Evolutionary conservation across 2,797 vertebrate species (phyloP).

Genomic region (Galagoides demidoff): DNA sequence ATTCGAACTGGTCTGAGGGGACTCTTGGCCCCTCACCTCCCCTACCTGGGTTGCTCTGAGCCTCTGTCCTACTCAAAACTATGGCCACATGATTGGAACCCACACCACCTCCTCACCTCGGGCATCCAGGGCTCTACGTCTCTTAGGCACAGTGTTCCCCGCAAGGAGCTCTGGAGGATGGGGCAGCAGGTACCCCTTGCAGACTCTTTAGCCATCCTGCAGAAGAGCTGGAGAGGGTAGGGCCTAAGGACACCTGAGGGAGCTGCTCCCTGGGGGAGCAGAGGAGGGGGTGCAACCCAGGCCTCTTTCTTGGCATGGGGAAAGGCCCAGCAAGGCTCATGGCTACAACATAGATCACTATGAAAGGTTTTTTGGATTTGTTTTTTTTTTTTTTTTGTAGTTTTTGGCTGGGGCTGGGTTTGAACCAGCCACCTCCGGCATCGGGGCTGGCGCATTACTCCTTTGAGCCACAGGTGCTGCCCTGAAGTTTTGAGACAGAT

Average conservation of each 20-base stretch:
- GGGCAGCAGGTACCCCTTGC: constrained; percentile 41
- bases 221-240: constrained; percentile 59
- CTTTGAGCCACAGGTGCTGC: too few species aligned
- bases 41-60: background rate
- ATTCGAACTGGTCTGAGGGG: too few species aligned
- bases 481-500: too few species aligned
- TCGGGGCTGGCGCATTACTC: too few species aligned
- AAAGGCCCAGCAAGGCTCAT: background rate
- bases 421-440: too few species aligned
- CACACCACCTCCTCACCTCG: constrained; percentile 38
- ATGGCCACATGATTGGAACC: background rate
- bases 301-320: background rate
- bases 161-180: constrained; percentile 65
- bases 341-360: background rate
- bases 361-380: too few species aligned
- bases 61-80: background rate
- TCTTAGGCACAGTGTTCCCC: constrained; percentile 55
- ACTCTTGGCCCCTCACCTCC: background rate
- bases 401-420: too few species aligned
- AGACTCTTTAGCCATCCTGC: constrained; percentile 37
- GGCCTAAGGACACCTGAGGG: background rate
- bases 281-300: background rate
- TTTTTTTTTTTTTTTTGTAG: too few species aligned
- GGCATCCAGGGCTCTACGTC: background rate
- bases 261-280: background rate